A percentile compares a stretch with the other conserved stretches of the same genome.
phyloP scores from a whole-genome alignment of 2,888 invertebrate species.

The Stenodema calcarata region DNA sequence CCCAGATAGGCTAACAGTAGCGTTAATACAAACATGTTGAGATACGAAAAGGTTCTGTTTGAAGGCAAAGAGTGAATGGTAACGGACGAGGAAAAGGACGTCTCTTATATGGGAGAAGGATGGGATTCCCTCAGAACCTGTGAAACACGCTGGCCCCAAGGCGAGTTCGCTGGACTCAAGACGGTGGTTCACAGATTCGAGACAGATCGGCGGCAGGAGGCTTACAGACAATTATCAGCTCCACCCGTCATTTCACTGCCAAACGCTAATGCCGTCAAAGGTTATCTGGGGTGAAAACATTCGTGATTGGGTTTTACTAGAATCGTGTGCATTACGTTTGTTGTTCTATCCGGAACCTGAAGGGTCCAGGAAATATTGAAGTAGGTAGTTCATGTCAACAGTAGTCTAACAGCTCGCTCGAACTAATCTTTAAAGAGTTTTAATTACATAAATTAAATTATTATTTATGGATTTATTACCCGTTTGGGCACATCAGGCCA shows the following conservation, averaged over 20 bases:
- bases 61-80: not conserved
- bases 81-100: not conserved
- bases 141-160: not conserved
- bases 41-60: not conserved
- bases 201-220: not conserved
- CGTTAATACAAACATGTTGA: not conserved
- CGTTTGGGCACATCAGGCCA: not conserved
- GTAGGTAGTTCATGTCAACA: too few species aligned
- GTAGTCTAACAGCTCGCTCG: too few species aligned
- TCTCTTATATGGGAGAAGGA: not conserved
- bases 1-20: not conserved
- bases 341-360: too few species aligned
- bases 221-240: not conserved
- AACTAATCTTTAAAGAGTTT: too few species aligned
- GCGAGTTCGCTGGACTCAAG: not conserved
- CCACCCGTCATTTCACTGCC: too few species aligned
- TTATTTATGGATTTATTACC: too few species aligned
- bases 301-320: too few species aligned
- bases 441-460: too few species aligned
- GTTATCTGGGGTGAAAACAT: too few species aligned
- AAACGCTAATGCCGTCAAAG: too few species aligned
- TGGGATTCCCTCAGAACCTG: not conserved
- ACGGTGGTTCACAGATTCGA: not conserved
- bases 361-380: too few species aligned
- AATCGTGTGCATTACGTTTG: too few species aligned